Base-by-base conservation (phyloP, 2,797 vertebrate species). In the Centropyge bicolor region DNA sequence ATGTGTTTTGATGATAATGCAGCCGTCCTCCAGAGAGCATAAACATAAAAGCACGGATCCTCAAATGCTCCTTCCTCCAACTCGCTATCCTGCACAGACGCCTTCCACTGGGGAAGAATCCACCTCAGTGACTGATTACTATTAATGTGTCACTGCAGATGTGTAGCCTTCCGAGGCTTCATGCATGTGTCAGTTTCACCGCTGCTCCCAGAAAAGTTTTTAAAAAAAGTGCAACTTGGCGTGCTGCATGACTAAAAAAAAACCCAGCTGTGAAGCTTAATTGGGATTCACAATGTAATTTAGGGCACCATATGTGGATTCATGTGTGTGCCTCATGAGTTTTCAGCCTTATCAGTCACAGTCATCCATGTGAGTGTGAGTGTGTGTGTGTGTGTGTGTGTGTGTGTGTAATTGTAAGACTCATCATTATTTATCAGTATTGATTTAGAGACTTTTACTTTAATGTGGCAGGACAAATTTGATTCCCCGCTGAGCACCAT, bases 211-310 rank as follows among this genome's bases (percentile, higher is more conserved):
- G 2, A 55, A 69, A 76, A 72, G 77, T 82, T 88, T 43, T n/a
- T n/a, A n/a, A 49, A 35, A 78, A 63, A 59, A 79, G 71, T 27
- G 40, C 64, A 69, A 46, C 61, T 1, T 20, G 10, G 36, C 61
- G 68, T 46, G 41, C 55, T 3, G n/a, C 62, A 56, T 48, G 76
- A 70, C 67, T 51, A 51, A 55, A 74, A 55, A 74, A 64, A 46
- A 22, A 22, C 38, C 80, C 72, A 77, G 70, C 81, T 86, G 84
- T 76, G 78, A 1, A 3, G 63, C 69, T 81, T 85, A 70, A 89
- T 87, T 88, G 74, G 85, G 79, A 91, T 87, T 83, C 83, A 87
- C 8, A 1, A 41, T 69, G 62, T 67, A 69, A 84, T 87, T 78
- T 75, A 43, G 35, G 38, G 68, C 19, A 36, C 74, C 80, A 52